Evolutionary conservation across 1,140 invertebrate genomes (phyloP), one percentile per base, ranked within the genome.

Genomic region (Oreohelix idahoensis): DNA sequence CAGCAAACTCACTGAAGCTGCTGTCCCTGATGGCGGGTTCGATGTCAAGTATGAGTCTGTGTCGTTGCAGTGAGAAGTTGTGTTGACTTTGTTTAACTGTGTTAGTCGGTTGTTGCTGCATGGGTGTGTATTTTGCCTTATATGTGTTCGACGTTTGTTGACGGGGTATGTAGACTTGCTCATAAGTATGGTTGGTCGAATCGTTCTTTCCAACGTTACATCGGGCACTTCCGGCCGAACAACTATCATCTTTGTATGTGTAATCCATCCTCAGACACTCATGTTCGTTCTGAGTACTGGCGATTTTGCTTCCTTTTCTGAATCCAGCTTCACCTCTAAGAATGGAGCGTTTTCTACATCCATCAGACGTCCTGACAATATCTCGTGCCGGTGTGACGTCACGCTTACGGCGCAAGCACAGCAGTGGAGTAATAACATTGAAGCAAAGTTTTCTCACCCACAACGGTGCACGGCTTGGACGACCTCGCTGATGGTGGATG

Each of bases 401-500:
- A 39, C 38, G 42, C 38, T 8, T 1, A 1, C 11, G 36, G 1
- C 39, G 79, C 29, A 81, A 71, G 42, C 69, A 71, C 5, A 81
- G 36, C 11, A 81, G n/a, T 13, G 79, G 63, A 36, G 77, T 39
- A n/a, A 89, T 51, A 71, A 88, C 80, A 1, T 38, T 42, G 63
- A 85, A 85, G 78, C 82, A 82, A 66, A 85, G 38, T 45, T 42
- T 71, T 0, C 84, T 69, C 23, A 91, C 63, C 84, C 88, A 87
- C 42, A 36, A 53, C 0, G 90, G 90, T 29, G 89, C 87, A 42
- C 81, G 73, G 4, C 32, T 73, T 75, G 13, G 89, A 86, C 83
- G 85, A 17, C 90, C 89, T 79, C 89, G 63, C 82, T 91, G 89
- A 77, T 91, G 90, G 66, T 91, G 89, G 15, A 91, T 88, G 77